Conservation (phyloP, 2,797 vertebrate genomes). For the Allobates femoralis region DNA sequence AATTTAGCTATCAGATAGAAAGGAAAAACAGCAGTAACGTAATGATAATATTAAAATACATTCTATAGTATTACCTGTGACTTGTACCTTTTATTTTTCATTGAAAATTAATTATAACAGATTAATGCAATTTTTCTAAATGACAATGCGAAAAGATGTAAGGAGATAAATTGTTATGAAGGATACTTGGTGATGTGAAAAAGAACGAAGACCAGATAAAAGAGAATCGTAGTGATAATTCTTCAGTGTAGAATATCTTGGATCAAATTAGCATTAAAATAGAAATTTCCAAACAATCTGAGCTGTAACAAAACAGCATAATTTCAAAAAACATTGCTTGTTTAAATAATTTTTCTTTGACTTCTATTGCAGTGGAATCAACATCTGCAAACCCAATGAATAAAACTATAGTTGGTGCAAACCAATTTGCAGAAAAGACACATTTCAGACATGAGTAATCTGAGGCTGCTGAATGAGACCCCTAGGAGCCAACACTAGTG, state of each 20-base stretch:
- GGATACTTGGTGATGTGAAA: slow-evolving; percentile 69
- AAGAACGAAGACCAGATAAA: not conserved
- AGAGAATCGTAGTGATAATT: not conserved
- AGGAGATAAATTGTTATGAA: not conserved
- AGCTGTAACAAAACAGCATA: slow-evolving; percentile 5
- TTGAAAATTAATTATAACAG: not conserved
- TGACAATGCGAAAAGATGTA: not conserved
- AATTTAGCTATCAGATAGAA: slow-evolving; percentile 69
- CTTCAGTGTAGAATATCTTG: not conserved
- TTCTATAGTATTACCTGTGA: slow-evolving; percentile 2
- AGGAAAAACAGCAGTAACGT: slow-evolving; percentile 20
- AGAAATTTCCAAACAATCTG: not conserved
- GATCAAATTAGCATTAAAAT: slow-evolving; percentile 45
- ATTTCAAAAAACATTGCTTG: slow-evolving; percentile 9
- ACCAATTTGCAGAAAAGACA: slow-evolving; percentile 34
- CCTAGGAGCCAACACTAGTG: no score
- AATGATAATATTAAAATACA: slow-evolving; percentile 3
- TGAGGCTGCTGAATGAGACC: no score
- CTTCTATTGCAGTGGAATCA: slow-evolving; percentile 30
- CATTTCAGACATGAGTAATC: no score
- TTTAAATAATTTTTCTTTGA: slow-evolving; percentile 32
- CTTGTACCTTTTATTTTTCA: slow-evolving; percentile 4
- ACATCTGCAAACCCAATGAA: no score
- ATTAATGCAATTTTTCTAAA: not conserved
- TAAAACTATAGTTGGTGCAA: no score